A percentile compares a stretch with the other conserved stretches of the same genome.
Evolutionary conservation across 2,113 vertebrate species (phyloP).

Genomic region (Arothron firmamentum): DNA sequence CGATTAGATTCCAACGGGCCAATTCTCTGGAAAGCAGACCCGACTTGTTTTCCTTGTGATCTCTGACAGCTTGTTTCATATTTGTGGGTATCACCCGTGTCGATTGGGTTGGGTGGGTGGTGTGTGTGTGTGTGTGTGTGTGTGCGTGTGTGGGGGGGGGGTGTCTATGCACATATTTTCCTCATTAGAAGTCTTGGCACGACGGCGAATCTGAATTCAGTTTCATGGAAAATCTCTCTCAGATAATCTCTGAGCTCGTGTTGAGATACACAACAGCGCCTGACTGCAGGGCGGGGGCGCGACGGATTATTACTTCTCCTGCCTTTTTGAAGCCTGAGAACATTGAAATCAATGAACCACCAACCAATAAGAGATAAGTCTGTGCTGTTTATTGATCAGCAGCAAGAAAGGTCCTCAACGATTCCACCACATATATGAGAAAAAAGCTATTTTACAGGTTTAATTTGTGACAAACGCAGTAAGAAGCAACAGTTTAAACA

Average conservation of each 20-base stretch:
- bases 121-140: neutral
- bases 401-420: no score
- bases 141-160: constrained; percentile 4
- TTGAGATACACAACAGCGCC: neutral
- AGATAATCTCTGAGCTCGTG: constrained; percentile 7
- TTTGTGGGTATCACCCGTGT: constrained; percentile 26
- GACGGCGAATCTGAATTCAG: constrained; percentile 21
- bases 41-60: constrained; percentile 40
- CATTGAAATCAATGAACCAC: no score
- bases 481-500: no score
- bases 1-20: constrained; percentile 26
- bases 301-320: no score
- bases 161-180: constrained; percentile 44
- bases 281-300: no score
- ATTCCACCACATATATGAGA: no score
- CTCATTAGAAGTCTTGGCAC: constrained; percentile 42
- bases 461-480: no score
- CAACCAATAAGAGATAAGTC: no score
- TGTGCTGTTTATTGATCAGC: no score
- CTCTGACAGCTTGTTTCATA: constrained; percentile 33
- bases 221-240: constrained; percentile 39
- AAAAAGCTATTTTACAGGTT: no score
- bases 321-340: no score
- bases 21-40: constrained; percentile 26
- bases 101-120: neutral